Evolutionary conservation across 92 coral and sea anemone species (phyloP), one percentile per base, ranked within the genome.

Genomic region (Galaxea fascicularis): DNA sequence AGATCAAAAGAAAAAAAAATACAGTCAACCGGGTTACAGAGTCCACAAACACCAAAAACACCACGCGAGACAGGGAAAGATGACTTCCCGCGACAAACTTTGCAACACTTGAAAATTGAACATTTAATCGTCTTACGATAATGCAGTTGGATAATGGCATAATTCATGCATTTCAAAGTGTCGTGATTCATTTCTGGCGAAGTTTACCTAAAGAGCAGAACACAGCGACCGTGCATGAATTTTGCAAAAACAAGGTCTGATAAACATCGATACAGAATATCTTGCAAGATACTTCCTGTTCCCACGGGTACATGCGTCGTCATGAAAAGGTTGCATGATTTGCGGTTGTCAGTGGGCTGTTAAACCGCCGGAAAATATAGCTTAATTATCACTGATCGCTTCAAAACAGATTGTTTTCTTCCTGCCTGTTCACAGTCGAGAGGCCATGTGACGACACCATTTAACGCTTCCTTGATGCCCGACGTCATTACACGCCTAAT

Each of bases 291-390:
- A 67, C 73, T 67, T 18, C 25, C 82, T 58, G 5, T 77, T 77
- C 59, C 59, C 82, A 77, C 71, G 71, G 18, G 25, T 46, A n/a
- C 5, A 41, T 45, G 71, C 82, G 18, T 62, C 62, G 82, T 77
- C 71, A 77, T 77, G 56, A 77, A 62, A 24, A 64, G 67, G 54
- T 64, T 46, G 81, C 71, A 62, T 60, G 52, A 62, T 47, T 24
- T 77, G 71, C 10, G 56, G 72, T 39, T 17, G 27, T 9, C 24
- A 4, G 25, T 67, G 49, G 51, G 73, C 24, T 16, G 31, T 16
- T 35, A 31, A 46, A 24, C 16, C 76, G 58, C n/a, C 30, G 22
- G 25, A 30, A 45, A 21, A 45, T 69, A 18, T 13, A 44, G 30
- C 30, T 56, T 24, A 10, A 11, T 46, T 1, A 46, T n/a, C 27